phyloP scores from a whole-genome alignment of 2,888 invertebrate species.

The Pseudeuparius sepicola region DNA sequence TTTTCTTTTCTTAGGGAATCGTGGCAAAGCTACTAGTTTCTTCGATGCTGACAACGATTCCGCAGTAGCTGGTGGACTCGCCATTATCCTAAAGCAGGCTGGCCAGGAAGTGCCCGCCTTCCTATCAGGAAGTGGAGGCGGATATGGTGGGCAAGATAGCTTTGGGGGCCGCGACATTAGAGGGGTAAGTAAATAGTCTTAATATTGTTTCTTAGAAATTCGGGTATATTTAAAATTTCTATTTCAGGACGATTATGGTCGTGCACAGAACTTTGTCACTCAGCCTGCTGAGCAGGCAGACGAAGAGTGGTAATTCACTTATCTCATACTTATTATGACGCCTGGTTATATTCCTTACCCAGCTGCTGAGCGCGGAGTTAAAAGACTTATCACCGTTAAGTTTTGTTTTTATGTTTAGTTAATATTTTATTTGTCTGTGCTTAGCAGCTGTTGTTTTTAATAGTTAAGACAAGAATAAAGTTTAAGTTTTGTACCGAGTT shows the following conservation, averaged over 20 bases:
- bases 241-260: constrained; percentile 29
- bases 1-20: constrained; percentile 41
- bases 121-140: constrained; percentile 46
- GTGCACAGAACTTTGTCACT: constrained; percentile 25
- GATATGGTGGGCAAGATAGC: constrained; percentile 40
- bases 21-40: constrained; percentile 80
- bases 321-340: no score
- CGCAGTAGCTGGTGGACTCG: constrained; percentile 52
- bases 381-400: no score
- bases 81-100: constrained; percentile 67
- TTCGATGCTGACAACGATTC: constrained; percentile 55
- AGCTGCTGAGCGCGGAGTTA: no score
- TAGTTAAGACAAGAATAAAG: no score
- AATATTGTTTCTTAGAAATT: no score
- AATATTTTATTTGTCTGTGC: no score
- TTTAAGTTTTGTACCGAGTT: no score
- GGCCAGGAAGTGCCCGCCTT: constrained; percentile 71
- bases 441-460: no score
- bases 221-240: constrained; percentile 18
- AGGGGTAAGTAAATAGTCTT: constrained; percentile 42
- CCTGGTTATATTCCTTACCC: no score
- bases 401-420: no score
- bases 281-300: constrained; percentile 41
- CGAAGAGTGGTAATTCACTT: constrained; percentile 48
- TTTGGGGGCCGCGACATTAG: constrained; percentile 66